These are phyloP conservation scores for Tursiops truncatus DNA, from an alignment of 2,113 vertebrate genomes.

Conservation along the genomic window DNA sequence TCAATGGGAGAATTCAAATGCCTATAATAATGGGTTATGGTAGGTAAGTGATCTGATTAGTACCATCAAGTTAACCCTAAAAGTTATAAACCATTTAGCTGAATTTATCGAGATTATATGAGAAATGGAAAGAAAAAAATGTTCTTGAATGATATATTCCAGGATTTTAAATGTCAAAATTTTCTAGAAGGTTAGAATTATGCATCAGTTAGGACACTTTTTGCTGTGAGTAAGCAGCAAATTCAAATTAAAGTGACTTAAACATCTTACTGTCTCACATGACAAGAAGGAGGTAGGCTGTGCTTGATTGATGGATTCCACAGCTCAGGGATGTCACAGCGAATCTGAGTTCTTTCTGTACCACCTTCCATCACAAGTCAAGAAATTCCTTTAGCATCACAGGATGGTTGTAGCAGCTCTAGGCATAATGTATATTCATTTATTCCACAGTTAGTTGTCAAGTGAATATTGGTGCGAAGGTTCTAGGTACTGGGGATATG, in stretches of 20 bases:
- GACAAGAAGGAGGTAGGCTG: not conserved
- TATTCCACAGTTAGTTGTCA: not conserved
- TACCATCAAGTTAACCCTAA: constrained; percentile 1
- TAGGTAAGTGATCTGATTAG: not conserved
- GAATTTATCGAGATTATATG: constrained; percentile 22
- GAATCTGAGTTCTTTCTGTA: not conserved
- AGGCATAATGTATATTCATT: not conserved
- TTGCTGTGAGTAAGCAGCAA: not conserved
- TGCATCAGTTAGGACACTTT: not conserved
- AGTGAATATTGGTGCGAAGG: not conserved
- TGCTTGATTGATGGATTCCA: not conserved
- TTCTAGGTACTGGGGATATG: not conserved
- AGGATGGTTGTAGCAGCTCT: not conserved
- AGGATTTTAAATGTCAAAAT: constrained; percentile 5
- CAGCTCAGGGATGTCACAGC: not conserved
- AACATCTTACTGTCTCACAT: not conserved
- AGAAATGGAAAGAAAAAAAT: not conserved
- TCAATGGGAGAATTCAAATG: not conserved
- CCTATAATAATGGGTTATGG: not conserved
- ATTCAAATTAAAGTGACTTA: not conserved
- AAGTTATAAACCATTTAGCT: not conserved
- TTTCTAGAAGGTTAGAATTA: not conserved
- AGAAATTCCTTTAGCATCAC: not conserved
- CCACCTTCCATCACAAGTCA: not conserved
- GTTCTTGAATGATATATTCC: not conserved